Conservation (phyloP, 2,113 vertebrate genomes). For the Nesogale talazaci region DNA sequence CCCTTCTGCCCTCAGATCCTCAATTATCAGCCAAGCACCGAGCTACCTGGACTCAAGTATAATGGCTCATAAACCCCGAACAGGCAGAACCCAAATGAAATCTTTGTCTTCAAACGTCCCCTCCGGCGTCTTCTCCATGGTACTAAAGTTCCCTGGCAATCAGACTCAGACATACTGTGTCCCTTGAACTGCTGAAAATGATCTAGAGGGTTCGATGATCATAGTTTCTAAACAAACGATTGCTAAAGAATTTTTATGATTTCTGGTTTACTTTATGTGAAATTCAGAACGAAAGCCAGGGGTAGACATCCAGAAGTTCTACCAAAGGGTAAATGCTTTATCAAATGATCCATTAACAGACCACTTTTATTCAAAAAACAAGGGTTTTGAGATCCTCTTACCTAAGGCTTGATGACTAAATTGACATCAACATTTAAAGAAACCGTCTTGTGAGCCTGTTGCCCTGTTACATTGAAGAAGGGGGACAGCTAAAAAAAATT, state of each 20-base stretch:
- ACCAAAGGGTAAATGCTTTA: background rate
- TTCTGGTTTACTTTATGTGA: constrained; percentile 45
- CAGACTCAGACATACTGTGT: background rate
- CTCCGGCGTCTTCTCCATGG: background rate
- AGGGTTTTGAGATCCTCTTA: background rate
- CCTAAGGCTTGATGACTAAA: constrained; percentile 17
- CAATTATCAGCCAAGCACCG: background rate
- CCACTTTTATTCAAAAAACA: constrained; percentile 36
- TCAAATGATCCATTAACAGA: constrained; percentile 3
- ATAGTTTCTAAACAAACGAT: background rate
- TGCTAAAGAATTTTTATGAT: constrained; percentile 4
- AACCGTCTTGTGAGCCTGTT: background rate
- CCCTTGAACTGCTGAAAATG: constrained; percentile 23
- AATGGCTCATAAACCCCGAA: background rate
- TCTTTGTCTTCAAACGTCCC: background rate
- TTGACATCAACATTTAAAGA: no score
- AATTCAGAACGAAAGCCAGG: constrained; percentile 9
- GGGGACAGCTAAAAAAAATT: constrained; percentile 8
- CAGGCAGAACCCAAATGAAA: background rate
- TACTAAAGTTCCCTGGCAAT: background rate
- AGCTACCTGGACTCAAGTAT: background rate
- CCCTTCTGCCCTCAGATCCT: background rate
- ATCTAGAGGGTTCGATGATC: background rate
- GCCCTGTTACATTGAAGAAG: background rate
- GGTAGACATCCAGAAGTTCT: background rate